These are phyloP conservation scores for Ceyx cyanopectus DNA, from an alignment of 2,113 vertebrate species.

Conservation along the genomic window DNA sequence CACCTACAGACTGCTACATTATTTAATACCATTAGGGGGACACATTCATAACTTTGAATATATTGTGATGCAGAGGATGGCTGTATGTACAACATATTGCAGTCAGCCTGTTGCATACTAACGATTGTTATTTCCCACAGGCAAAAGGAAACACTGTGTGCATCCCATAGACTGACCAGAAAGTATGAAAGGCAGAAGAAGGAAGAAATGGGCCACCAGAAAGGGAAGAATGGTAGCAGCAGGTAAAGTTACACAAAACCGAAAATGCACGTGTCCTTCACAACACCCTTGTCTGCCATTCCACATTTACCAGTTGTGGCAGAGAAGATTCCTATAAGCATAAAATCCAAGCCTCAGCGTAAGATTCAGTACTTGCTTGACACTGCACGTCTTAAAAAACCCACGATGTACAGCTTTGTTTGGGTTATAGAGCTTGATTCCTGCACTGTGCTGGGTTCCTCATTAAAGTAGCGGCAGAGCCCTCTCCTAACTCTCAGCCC, in stretches of 20 bases:
- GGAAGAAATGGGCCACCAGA: background rate
- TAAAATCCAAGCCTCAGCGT: too few species aligned
- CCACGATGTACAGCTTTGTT: background rate
- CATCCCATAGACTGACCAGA: background rate
- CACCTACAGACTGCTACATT: background rate
- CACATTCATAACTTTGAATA: too few species aligned
- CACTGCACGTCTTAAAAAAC: too few species aligned
- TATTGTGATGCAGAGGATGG: background rate
- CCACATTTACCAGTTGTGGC: background rate
- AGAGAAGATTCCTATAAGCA: background rate
- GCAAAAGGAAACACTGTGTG: background rate
- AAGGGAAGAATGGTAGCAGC: background rate
- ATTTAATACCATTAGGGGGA: background rate
- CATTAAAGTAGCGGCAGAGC: background rate
- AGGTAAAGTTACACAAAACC: background rate
- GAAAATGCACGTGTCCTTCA: accelerated
- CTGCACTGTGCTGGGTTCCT: background rate
- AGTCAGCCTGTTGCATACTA: background rate
- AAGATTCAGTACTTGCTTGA: background rate
- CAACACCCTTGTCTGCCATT: background rate
- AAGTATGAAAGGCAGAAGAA: background rate
- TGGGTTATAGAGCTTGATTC: background rate
- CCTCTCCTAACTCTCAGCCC: accelerated
- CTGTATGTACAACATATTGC: background rate
- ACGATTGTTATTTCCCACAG: background rate